Base-by-base conservation (phyloP, 1,140 invertebrate genomes). In the Drosophila lowei region DNA sequence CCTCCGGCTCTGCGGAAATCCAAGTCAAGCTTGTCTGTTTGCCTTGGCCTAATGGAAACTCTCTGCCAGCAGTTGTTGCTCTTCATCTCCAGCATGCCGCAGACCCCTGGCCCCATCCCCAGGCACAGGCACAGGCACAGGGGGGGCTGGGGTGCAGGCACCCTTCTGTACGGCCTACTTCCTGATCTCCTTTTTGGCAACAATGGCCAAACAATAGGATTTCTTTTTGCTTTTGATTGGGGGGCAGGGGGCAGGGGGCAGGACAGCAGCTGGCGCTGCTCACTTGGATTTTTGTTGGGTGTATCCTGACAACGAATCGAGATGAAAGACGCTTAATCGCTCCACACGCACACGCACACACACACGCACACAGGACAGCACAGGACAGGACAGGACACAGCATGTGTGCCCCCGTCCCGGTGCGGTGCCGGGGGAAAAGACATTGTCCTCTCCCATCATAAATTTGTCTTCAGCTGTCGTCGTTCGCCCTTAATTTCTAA, bases 11-110 rank as follows among this genome's bases (percentile, higher is more conserved):
- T 21, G n/a, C 30, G 50, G 79, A 83, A 83, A 83, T 78, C 70
- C 79, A 83, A 83, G 79, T 83, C 79, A 83, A 83, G 79, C 79
- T 79, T 83, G 79, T 83, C 79, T 84, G 66, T 83, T 83, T 84
- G 70, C 79, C 61, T 74, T 78, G 64, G 70, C 64, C 79, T 83
- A 83, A 83, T 83, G 79, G 79, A 83, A 83, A 54, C 55, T 49
- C 49, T 70, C 30, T 34, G 28, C 47, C 42, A 46, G 18, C 64
- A 62, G 65, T 57, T 65, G 55, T 28, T 21, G 43, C 46, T 48
- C 44, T 41, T 16, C 63, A 59, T 11, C 54, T 25, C 18, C 18
- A 18, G 18, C 18, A 18, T 2, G 2, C 68, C 42, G 30, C 34
- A 18, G 7, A 43, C n/a, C 16, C 16, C 42, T 25, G 44, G 2